Base-by-base conservation (phyloP, 2,888 invertebrate species). In the Rhagophthalmus giganteus region DNA sequence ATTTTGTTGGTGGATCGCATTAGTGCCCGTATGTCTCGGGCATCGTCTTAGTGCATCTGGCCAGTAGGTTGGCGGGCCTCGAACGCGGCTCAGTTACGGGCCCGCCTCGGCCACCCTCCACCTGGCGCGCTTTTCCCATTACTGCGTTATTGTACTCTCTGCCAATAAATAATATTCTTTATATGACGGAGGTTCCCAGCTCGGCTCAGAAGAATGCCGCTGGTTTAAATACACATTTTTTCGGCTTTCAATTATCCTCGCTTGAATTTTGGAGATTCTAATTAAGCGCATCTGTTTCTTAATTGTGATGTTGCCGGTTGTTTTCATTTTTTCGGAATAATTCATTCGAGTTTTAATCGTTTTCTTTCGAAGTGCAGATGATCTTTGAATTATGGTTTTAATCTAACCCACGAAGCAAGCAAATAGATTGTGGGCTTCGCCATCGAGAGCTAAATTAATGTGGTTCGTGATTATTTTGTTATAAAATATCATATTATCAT, bases 101-200 rank as follows among this genome's bases (percentile, higher is more conserved):
- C 47, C 44, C 49, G 44, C 38, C 28, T 34, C 42, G 28, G 2
- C 25, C 41, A 52, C 14, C 6, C 41, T 31, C 35, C 48, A 44
- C 48, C 48, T 54, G 54, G 48, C 48, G 31, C 32, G 50, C 66
- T 67, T 59, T 64, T 63, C 67, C 73, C 70, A 73, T 73, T 73
- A 73, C 71, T 57, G 67, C 64, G 68, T 72, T 71, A 73, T 73
- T 73, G 73, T 73, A 70, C 70, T 71, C 71, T 61, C 65, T 64
- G 71, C 71, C 73, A 71, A 73, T 73, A 73, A 73, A 73, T 73
- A 73, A 73, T 73, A 73, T 72, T 73, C 73, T 73, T 73, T 73
- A 73, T 73, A 72, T 71, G 73, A 72, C 68, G 67, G 64, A 64
- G 65, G 59, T 65, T 61, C 60, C 55, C 53, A 59, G 52, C 54